These are phyloP conservation scores for Unio delphinus DNA, from an alignment of 2,888 invertebrate genomes.

Conservation along the genomic window DNA sequence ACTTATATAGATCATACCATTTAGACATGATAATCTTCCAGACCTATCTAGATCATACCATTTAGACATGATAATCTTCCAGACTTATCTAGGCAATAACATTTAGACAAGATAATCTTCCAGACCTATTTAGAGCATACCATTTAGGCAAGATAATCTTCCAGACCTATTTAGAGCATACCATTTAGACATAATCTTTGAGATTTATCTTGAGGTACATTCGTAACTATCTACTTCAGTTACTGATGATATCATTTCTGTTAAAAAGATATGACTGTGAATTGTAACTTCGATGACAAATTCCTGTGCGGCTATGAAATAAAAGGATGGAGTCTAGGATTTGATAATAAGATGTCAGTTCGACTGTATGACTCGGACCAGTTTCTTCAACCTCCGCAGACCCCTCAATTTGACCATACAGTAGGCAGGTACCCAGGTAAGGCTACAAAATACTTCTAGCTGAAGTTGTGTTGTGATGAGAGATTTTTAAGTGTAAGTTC, in stretches of 20 bases:
- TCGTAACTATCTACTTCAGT: background rate
- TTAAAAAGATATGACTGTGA: slow-evolving; percentile 47
- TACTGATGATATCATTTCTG: background rate
- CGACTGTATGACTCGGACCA: slow-evolving; percentile 22
- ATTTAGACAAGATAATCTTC: too few species aligned
- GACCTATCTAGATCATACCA: too few species aligned
- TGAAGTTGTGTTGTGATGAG: background rate
- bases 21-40: too few species aligned
- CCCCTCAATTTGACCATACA: slow-evolving; percentile 56
- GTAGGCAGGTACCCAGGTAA: slow-evolving; percentile 55
- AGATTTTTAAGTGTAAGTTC: background rate
- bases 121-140: too few species aligned
- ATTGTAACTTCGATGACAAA: slow-evolving; percentile 60
- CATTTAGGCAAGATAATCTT: too few species aligned
- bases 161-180: too few species aligned
- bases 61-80: too few species aligned
- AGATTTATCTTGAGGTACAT: too few species aligned
- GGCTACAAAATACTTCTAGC: background rate
- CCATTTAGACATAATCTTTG: too few species aligned
- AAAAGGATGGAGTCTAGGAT: slow-evolving; percentile 32
- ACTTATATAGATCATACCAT: too few species aligned
- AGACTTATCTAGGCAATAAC: too few species aligned
- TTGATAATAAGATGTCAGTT: slow-evolving; percentile 21
- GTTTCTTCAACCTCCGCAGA: slow-evolving; percentile 20
- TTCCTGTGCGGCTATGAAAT: slow-evolving; percentile 62